Conservation (phyloP, 2,888 invertebrate species). For the Microdon myrmicae region DNA sequence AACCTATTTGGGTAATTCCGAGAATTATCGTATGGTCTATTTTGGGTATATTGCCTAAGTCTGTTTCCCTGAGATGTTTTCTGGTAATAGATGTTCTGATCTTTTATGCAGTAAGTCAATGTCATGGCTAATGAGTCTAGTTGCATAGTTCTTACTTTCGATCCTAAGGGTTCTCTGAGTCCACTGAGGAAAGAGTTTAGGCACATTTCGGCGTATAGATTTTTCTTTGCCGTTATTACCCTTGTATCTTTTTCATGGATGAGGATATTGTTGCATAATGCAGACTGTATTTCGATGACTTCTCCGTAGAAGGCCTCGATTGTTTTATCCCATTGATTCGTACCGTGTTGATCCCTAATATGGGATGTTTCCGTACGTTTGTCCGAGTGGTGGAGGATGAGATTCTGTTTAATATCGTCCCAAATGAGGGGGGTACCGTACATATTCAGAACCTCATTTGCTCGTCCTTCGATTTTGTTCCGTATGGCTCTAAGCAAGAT, state of each 20-base stretch:
- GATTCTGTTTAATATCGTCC: slow-evolving; percentile 34
- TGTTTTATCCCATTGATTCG: slow-evolving; percentile 29
- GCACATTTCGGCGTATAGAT: slow-evolving; percentile 50
- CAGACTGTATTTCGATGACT: slow-evolving; percentile 50
- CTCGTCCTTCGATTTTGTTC: slow-evolving; percentile 45
- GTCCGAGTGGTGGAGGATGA: slow-evolving; percentile 41
- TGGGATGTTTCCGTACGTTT: slow-evolving; percentile 45
- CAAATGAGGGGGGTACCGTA: slow-evolving; percentile 40
- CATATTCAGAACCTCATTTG: slow-evolving; percentile 48
- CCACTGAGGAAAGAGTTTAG: slow-evolving; percentile 47
- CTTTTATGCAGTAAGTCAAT: not conserved
- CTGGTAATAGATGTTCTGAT: not conserved
- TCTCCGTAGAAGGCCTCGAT: slow-evolving; percentile 48
- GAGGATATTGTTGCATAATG: slow-evolving; percentile 45
- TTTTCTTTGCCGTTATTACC: slow-evolving; percentile 45
- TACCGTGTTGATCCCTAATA: slow-evolving; percentile 38
- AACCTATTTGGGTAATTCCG: not conserved
- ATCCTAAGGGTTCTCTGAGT: slow-evolving; percentile 50
- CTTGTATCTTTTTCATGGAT: slow-evolving; percentile 43
- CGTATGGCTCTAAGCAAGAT: slow-evolving; percentile 34
- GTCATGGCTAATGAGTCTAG: slow-evolving; percentile 30
- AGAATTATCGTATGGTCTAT: not conserved
- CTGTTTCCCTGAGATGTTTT: not conserved
- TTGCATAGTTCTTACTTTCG: slow-evolving; percentile 50
- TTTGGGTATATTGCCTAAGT: too few species aligned